Conservation (phyloP, 2,888 invertebrate genomes). For the Macaria notata region DNA sequence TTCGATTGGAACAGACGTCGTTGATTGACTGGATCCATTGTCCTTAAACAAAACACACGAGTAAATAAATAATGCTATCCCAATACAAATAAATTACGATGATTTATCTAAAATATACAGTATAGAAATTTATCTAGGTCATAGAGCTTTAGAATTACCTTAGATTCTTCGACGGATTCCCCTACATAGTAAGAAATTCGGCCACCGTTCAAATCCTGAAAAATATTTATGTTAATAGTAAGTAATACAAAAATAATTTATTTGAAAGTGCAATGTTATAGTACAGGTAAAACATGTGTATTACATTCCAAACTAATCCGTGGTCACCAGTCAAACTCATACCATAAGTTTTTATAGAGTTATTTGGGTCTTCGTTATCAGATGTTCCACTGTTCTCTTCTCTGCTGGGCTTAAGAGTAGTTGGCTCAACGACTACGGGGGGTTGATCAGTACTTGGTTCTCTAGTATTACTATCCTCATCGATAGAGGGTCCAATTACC, state of each 20-base stretch:
- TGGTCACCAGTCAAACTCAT: conserved; percentile 1
- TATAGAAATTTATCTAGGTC: not conserved
- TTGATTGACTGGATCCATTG: not conserved
- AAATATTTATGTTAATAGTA: not conserved
- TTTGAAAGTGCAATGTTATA: too few species aligned
- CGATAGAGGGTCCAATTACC: not conserved
- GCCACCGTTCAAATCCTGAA: conserved; percentile 7
- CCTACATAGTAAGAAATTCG: conserved; percentile 1
- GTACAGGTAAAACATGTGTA: too few species aligned
- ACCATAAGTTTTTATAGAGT: not conserved
- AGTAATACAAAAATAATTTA: not conserved
- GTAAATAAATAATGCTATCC: too few species aligned
- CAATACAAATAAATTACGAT: not conserved
- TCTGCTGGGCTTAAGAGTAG: not conserved
- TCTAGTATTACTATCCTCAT: not conserved
- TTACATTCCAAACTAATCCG: not conserved
- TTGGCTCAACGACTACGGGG: not conserved
- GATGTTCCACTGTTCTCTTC: not conserved
- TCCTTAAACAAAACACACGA: not conserved
- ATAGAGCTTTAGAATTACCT: not conserved
- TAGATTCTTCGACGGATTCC: not conserved
- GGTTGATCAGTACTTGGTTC: too few species aligned
- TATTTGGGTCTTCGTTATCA: not conserved
- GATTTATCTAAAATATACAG: not conserved
- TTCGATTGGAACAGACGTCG: not conserved